Evolutionary conservation across 2,888 invertebrate genomes (phyloP).

Genomic region (Maniola hyperantus): DNA sequence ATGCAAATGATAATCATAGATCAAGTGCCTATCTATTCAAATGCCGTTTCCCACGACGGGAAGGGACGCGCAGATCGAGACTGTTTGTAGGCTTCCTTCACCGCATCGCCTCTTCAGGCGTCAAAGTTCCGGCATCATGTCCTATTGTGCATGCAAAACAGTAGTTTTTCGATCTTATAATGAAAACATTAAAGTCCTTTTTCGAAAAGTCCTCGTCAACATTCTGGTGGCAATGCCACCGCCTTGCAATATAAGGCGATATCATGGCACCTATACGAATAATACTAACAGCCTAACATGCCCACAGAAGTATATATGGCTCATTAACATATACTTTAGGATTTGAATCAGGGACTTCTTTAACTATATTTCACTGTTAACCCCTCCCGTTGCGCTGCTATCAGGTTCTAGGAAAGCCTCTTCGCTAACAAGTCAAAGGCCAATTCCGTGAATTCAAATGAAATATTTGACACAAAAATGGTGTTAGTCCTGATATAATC

Average conservation of each 20-base stretch:
- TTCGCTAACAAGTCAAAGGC: conserved; percentile 26
- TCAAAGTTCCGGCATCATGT: conserved; percentile 45
- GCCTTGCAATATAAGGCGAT: conserved; percentile 39
- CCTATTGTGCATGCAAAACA: conserved; percentile 39
- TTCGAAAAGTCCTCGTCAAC: conserved; percentile 15
- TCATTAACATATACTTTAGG: conserved; percentile 45
- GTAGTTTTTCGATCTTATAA: conserved; percentile 33
- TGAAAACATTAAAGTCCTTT: conserved; percentile 22
- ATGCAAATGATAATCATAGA: conserved; percentile 22
- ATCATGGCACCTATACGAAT: conserved; percentile 40
- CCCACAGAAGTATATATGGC: conserved; percentile 38
- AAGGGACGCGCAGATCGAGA: conserved; percentile 44
- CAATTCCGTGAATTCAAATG: conserved; percentile 27
- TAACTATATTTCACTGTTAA: conserved; percentile 41
- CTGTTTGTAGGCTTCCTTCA: conserved; percentile 49
- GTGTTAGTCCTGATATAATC: conserved; percentile 16
- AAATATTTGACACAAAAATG: conserved; percentile 27
- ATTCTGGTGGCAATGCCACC: conserved; percentile 22
- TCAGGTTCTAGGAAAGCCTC: conserved; percentile 28
- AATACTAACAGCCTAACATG: conserved; percentile 32
- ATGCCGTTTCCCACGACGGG: conserved; percentile 45
- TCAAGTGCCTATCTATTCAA: conserved; percentile 29
- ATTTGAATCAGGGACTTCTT: conserved; percentile 41
- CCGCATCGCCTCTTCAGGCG: conserved; percentile 49
- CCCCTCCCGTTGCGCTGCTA: conserved; percentile 35